Percentiles rank a stretch among this genome's conserved stretches.
These are phyloP conservation scores for Theropithecus gelada DNA, from an alignment of 2,113 vertebrate species.

Conservation along the genomic window DNA sequence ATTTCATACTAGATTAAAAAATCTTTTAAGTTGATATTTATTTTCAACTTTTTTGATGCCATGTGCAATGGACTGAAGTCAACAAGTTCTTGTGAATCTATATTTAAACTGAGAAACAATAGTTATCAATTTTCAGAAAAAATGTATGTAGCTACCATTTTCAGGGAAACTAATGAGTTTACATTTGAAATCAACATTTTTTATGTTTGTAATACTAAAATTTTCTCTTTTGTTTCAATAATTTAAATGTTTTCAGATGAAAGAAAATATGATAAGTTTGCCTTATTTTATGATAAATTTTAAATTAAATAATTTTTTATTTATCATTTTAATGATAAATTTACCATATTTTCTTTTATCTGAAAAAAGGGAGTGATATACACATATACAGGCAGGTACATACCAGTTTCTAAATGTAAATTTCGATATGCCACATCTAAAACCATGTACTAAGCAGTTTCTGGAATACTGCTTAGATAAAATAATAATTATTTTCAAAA, in stretches of 20 bases:
- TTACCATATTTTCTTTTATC: no score
- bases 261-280: neutral
- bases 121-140: neutral
- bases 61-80: neutral
- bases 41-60: neutral
- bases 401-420: slow-evolving; percentile 4
- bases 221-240: neutral
- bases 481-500: neutral
- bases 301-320: no score
- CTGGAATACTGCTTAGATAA: neutral
- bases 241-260: neutral
- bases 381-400: neutral
- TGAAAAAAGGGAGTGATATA: neutral
- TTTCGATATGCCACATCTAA: neutral
- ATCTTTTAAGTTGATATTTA: neutral
- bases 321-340: no score
- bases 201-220: neutral
- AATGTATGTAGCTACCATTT: neutral
- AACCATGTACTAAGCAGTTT: neutral
- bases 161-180: neutral
- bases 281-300: no score
- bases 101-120: neutral
- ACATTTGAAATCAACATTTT: neutral
- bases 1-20: neutral
- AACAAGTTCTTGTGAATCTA: neutral